Evolutionary conservation across 2,888 invertebrate species (phyloP), one percentile per base, ranked within the genome.

Genomic region (Oxytorus armatus): DNA sequence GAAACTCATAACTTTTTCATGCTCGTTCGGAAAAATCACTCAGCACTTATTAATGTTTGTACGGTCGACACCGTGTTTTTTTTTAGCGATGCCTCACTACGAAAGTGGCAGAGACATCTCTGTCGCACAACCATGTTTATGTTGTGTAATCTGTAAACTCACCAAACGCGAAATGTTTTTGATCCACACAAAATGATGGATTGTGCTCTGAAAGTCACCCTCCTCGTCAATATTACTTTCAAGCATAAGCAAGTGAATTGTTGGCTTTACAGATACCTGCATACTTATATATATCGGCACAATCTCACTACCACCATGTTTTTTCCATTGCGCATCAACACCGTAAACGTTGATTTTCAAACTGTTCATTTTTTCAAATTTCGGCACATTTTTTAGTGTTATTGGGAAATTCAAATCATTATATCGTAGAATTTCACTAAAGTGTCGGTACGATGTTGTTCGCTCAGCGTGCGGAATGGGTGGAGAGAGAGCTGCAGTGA

Each of bases 121-220:
- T 36, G 16, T 74, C 65, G 10, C 74, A 74, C 0, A 74, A 51
- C 36, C 51, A 74, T 16, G n/a, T 39, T 53, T 44, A 23, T 55
- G 42, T 8, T 16, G 18, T 3, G 44, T 36, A 4, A 55, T n/a
- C 65, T 74, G 51, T 16, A 39, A 42, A 10, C 44, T 65, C 14
- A 65, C 23, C 16, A 74, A 51, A n/a, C 65, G 74, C 0, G 73
- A 74, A 10, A 74, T 4, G 53, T 74, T 74, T 69, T 29, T 16
- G 1, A 77, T 77, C 39, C 53, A 57, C 0, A 47, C 63, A 21
- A 63, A 72, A 42, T 77, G 70, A 65, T 72, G 25, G 10, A 76
- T 18, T 1, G 51, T 18, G 0, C n/a, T 29, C 2, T 2, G n/a
- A 3, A 14, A 4, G n/a, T 53, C 16, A 18, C 55, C 16, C 2